Base-by-base conservation (phyloP, 1,140 invertebrate genomes). In the Glomeris maerens region DNA sequence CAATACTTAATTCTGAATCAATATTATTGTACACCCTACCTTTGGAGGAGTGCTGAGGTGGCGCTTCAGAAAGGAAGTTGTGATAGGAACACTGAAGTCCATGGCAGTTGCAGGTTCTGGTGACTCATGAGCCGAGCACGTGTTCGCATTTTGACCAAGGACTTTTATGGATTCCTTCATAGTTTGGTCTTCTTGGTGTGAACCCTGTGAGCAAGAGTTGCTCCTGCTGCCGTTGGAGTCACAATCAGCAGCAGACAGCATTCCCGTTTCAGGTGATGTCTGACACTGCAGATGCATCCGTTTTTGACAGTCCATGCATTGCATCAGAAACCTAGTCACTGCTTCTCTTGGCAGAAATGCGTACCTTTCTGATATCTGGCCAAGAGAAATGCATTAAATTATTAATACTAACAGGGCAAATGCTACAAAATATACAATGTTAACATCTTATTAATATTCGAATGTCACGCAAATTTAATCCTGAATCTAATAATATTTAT, bases 291-390 rank as follows among this genome's bases (percentile, higher is more conserved):
- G n/a, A 56, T 84, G 77, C 56, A 87, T 84, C 50, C 86, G 78
- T 60, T 87, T 80, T 62, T 91, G 87, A 65, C 89, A 93, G 63
- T 92, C 87, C n/a, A 83, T 80, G 66, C 89, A 92, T 53, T 87
- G 85, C 59, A 92, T 79, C 26, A 95, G 77, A 67, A 94, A 95
- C 57, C 86, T 79, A 38, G 91, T 95, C 60, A 96, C 90, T 1
- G 91, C 90, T 69, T 95, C 90, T 27, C 90, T 78, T 1, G 91
- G 91, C 49, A 96, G 73, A 62, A 94, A 95, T 3, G 89, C 88
- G 70, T 92, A 94, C 39, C 84, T 90, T 66, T 95, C 89, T 7
- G 89, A 91, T 61, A 95, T 92, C 90, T 94, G 73, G 26, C 73
- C 72, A 58, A 61, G 60, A 67, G 13, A 52, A 53, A 45, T 39